Evolutionary conservation across 2,113 vertebrate genomes (phyloP).

Genomic region (Gallinago media): DNA sequence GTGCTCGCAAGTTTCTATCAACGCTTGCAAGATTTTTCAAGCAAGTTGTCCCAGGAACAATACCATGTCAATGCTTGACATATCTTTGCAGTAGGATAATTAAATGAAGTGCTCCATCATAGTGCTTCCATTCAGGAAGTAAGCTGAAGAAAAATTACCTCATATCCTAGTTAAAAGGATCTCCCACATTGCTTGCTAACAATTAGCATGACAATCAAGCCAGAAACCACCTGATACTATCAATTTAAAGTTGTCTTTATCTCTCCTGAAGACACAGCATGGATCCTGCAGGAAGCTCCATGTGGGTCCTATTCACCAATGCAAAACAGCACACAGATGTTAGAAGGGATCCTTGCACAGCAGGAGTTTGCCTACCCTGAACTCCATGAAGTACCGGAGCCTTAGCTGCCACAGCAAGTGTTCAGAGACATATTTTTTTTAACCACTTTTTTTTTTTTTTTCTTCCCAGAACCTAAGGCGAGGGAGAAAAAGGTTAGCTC

Average conservation of each 20-base stretch:
- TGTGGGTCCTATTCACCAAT: not conserved
- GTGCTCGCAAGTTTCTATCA: not conserved
- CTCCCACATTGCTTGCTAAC: not conserved
- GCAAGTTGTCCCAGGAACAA: not conserved
- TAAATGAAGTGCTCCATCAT: not conserved
- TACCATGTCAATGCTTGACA: not conserved
- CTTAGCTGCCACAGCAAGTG: not conserved
- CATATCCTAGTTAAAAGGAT: not conserved
- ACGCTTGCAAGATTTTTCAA: not conserved
- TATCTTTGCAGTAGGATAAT: not conserved
- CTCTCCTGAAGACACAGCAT: not conserved
- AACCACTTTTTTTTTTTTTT: not conserved
- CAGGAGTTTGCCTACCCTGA: conserved; percentile 21
- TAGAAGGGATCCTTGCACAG: not conserved
- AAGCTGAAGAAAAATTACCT: not conserved
- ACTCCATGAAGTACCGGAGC: not conserved
- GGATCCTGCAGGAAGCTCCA: not conserved
- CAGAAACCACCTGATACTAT: not conserved
- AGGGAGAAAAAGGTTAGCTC: not conserved
- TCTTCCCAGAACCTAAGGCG: not conserved
- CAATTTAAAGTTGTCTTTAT: not conserved
- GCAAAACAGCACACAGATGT: not conserved
- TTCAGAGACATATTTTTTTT: not conserved
- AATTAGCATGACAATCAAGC: not conserved
- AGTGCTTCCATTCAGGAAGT: not conserved